Percentiles rank a stretch among this genome's conserved stretches.
Evolutionary conservation across 2,113 vertebrate genomes (phyloP).

Genomic region (Chamaetylas fuelleborni): DNA sequence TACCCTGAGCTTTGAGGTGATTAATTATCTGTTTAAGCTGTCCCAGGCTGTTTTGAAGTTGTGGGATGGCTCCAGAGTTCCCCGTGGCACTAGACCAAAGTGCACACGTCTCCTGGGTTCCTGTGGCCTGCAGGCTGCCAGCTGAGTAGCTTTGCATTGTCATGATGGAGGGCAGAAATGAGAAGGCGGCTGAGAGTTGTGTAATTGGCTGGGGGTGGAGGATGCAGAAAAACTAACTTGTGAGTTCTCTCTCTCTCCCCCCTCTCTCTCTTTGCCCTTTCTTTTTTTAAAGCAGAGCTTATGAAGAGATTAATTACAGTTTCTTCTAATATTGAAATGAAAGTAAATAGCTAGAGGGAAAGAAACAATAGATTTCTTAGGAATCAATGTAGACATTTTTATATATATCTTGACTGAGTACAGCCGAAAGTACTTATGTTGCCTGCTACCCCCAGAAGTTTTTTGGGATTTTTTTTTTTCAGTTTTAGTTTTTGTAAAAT

Average conservation of each 20-base stretch:
- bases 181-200: background rate
- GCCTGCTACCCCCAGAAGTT: background rate
- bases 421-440: background rate
- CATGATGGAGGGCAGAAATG: background rate
- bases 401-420: background rate
- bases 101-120: fast-evolving
- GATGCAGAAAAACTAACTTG: background rate
- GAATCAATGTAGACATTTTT: background rate
- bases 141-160: background rate
- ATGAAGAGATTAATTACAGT: background rate
- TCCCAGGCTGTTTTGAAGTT: background rate
- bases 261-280: fast-evolving
- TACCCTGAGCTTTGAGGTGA: background rate
- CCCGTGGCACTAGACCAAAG: fast-evolving
- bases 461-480: background rate
- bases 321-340: background rate
- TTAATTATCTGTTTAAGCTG: background rate
- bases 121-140: background rate
- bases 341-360: background rate
- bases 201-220: background rate
- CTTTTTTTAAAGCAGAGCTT: background rate
- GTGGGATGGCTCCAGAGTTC: background rate
- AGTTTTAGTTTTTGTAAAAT: background rate
- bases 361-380: background rate
- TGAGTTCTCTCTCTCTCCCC: background rate